Evolutionary conservation across 2,113 vertebrate genomes (phyloP), one percentile per base, ranked within the genome.

Genomic region (Laterallus jamaicensis): DNA sequence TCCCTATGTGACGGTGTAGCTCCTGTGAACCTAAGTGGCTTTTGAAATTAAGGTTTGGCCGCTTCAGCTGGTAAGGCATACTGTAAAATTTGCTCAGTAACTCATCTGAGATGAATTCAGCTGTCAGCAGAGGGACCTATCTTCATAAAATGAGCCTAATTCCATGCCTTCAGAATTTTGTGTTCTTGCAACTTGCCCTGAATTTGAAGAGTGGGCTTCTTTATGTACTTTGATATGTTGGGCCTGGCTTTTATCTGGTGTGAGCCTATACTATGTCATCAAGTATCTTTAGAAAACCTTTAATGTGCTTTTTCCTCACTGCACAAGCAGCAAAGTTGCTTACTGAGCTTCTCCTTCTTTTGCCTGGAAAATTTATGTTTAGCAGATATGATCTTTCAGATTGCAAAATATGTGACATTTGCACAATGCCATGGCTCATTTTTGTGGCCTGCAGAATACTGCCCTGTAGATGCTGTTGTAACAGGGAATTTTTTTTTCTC

Each of bases 331-430:
- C 54, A 82, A 29, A 83, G 64, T 60, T 42, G 54, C 69, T 68
- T 63, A 70, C 66, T 62, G 68, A 74, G 37, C 67, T 88, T 21
- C 49, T 90, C 25, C 82, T 90, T 73, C 82, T 75, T 92, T 73
- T 92, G 64, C 59, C 49, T 77, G 10, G 4, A 91, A 90, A 77
- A 81, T 86, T 70, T 59, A 56, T 93, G 54, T 78, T 92, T 68
- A 76, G 35, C 50, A 90, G 84, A 92, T 67, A 37, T 10, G 2
- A 76, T 88, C 59, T 80, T 84, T 90, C 55, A 88, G 50, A 59
- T 91, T 96, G 74, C 87, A 92, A 96, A 95, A 93, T 84, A 86
- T 17, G 39, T 88, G 73, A 91, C 88, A 91, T 96, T 96, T 86
- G 91, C 18, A 11, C 92, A 94, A 85, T 89, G 93, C 79, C 58